A percentile compares a stretch with the other conserved stretches of the same genome.
These are phyloP conservation scores for Smithornis capensis DNA, from an alignment of 2,113 vertebrate species.

Conservation along the genomic window DNA sequence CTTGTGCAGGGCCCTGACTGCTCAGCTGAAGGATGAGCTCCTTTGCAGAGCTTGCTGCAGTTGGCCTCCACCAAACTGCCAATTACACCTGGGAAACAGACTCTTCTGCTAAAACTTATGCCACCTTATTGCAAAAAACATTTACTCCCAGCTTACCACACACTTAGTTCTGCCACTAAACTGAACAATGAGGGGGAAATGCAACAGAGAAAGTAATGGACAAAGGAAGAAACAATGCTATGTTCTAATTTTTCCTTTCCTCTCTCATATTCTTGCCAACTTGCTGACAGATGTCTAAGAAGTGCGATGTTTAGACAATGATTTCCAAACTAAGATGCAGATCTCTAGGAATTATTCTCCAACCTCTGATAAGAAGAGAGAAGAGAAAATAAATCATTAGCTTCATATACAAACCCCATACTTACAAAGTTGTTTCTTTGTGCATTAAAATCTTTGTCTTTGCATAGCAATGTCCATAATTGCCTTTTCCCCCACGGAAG, in stretches of 20 bases:
- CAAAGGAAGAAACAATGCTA: background rate
- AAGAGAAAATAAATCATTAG: background rate
- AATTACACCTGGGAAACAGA: background rate
- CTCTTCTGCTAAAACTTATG: background rate
- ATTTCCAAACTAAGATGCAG: background rate
- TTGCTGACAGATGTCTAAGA: background rate
- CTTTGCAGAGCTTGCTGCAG: constrained; percentile 15
- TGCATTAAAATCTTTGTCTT: background rate
- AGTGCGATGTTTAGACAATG: background rate
- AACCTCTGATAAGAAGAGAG: background rate
- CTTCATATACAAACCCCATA: background rate
- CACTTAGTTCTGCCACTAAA: background rate
- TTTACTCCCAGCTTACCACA: background rate
- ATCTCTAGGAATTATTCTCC: background rate
- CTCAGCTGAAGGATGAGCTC: constrained; percentile 27
- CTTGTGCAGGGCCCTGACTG: constrained; percentile 40
- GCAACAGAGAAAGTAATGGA: background rate
- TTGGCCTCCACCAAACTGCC: background rate
- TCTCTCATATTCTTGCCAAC: background rate
- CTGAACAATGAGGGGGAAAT: background rate
- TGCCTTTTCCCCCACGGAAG: background rate
- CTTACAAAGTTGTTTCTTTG: background rate
- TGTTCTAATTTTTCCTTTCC: background rate
- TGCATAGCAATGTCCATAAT: background rate
- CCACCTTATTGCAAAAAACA: background rate